Evolutionary conservation across 2,888 invertebrate species (phyloP), one percentile per base, ranked within the genome.

Genomic region (Crematogaster levior): DNA sequence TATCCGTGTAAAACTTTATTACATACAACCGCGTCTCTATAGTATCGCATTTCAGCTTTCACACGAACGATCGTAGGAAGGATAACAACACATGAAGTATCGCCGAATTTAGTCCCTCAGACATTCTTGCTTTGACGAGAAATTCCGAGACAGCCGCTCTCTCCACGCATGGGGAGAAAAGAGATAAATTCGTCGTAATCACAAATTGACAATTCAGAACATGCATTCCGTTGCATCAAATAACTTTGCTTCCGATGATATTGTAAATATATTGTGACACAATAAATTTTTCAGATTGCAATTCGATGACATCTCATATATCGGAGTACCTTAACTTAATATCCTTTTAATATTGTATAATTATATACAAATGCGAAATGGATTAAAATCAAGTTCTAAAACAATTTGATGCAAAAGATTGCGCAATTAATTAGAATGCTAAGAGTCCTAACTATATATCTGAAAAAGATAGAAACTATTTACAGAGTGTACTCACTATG

Each of bases 381-480:
- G 34, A 34, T 75, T 37, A 66, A 66, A 56, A 56, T 30, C 43
- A 18, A 43, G 21, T 12, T 30, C 27, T 51, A 77, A 70, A 77
- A 51, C 27, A 12, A 56, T 56, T 77, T 24, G 43, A 68, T 58
- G 56, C 43, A 79, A 70, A 21, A 43, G 46, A 30, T 2, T 53
- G 70, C 70, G 27, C 15, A 18, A 34, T 12, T 56, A 18, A 34
- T 12, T 56, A 56, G 18, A 43, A 9, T 77, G 30, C 21, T n/a
- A 77, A 43, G 43, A 56, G 7, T 18, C 9, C 37, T 56, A 56
- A 68, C 53, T 79, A 21, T 34, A 48, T 12, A 56, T 30, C 27
- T 24, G 5, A 37, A 56, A 43, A 60, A 72, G 34, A 68, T 66
- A 58, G 21, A 72, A 61, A 79, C 68, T 86, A 86, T 77, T 79